Percentiles rank a stretch among this genome's conserved stretches.
phyloP scores from a whole-genome alignment of 2,797 vertebrate species.

The Staurois parvus region DNA sequence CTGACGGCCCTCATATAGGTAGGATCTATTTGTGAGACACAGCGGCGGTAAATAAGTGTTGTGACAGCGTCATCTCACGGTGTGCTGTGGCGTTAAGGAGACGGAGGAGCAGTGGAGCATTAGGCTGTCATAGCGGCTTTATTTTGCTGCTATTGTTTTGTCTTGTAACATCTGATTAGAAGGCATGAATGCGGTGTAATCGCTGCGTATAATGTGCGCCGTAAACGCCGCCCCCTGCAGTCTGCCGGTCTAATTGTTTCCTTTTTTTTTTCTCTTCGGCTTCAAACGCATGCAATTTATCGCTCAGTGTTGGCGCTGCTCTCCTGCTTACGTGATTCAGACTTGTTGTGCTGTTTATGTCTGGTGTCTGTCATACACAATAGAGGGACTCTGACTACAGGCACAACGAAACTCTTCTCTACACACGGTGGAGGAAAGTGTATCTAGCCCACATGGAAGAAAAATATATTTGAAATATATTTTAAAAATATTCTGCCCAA shows the following conservation, averaged over 20 bases:
- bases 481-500: no score
- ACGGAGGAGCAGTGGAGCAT: conserved; percentile 13
- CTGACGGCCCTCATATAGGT: background rate
- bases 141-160: conserved; percentile 36
- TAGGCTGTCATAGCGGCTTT: conserved; percentile 48
- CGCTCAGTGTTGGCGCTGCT: conserved; percentile 6
- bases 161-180: conserved; percentile 45
- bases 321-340: background rate
- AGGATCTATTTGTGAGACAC: background rate
- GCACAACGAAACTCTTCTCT: no score
- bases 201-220: background rate
- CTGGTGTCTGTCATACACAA: conserved; percentile 1
- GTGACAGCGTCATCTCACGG: conserved; percentile 45
- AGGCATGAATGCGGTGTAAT: conserved; percentile 28
- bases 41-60: conserved; percentile 37
- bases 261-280: background rate
- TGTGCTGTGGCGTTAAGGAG: background rate
- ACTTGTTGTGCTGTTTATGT: conserved; percentile 17
- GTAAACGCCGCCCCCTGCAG: background rate
- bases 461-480: no score
- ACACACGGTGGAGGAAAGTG: no score
- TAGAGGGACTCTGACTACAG: no score
- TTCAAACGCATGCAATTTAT: conserved; percentile 10
- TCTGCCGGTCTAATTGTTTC: conserved; percentile 26
- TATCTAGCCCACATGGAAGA: no score